A percentile compares a stretch with the other conserved stretches of the same genome.
These are phyloP conservation scores for Thera britannica DNA, from an alignment of 2,888 invertebrate genomes.

Conservation along the genomic window DNA sequence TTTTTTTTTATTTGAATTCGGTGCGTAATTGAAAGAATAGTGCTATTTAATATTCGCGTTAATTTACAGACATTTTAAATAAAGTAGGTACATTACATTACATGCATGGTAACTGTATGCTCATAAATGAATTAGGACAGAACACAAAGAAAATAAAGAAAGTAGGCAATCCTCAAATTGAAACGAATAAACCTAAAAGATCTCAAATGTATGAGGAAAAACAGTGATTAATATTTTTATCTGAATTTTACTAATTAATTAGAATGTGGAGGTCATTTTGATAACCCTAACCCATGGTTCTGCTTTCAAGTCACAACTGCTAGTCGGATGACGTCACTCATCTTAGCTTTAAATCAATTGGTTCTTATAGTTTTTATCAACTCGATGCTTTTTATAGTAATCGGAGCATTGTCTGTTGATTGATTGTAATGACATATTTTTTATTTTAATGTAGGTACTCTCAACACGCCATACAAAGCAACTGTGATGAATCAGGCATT, in stretches of 20 bases:
- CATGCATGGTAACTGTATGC: too few species aligned
- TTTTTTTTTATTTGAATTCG: too few species aligned
- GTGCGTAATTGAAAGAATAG: too few species aligned
- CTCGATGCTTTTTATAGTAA: conserved; percentile 24
- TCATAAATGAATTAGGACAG: too few species aligned
- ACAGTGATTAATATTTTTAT: background rate
- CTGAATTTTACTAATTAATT: background rate
- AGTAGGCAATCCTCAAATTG: too few species aligned
- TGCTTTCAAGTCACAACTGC: conserved; percentile 18
- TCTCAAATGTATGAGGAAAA: too few species aligned
- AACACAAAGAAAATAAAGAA: too few species aligned
- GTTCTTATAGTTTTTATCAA: background rate
- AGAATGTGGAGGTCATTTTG: background rate
- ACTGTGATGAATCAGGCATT: background rate
- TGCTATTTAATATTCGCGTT: too few species aligned
- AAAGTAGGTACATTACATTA: too few species aligned
- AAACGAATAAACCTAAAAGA: too few species aligned
- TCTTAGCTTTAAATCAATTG: conserved; percentile 22
- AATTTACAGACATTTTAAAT: too few species aligned
- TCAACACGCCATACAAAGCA: background rate
- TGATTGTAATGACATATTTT: conserved; percentile 18
- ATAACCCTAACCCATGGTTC: conserved; percentile 14
- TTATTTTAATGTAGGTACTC: background rate
- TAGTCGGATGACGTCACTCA: conserved; percentile 33
- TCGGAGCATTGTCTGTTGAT: conserved; percentile 32